Conservation (phyloP, 2,113 vertebrate genomes). For the Phaethornis superciliosus region DNA sequence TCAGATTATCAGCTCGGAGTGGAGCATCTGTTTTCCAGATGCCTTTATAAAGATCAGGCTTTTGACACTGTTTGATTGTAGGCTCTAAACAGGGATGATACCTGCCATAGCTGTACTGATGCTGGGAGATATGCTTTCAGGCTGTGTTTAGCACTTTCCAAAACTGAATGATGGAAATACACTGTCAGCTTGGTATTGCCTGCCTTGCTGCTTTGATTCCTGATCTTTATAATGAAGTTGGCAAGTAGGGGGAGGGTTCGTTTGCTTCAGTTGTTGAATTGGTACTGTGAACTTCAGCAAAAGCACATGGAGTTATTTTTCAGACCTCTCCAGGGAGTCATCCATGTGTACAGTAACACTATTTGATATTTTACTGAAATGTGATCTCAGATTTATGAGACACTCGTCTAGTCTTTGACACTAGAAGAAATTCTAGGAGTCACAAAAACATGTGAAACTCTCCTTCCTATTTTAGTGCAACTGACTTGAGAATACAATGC, state of each 20-base stretch:
- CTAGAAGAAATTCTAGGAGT: background rate
- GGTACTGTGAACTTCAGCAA: background rate
- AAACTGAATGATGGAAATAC: background rate
- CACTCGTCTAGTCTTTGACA: background rate
- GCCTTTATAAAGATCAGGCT: background rate
- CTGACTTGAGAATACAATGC: background rate
- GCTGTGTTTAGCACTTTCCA: background rate
- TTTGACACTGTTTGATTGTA: background rate
- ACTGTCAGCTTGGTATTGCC: background rate
- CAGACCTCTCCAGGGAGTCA: background rate
- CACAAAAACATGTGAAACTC: background rate
- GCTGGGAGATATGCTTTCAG: background rate
- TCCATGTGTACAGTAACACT: background rate
- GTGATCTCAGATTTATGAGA: background rate
- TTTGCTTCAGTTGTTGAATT: background rate
- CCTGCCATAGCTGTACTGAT: background rate
- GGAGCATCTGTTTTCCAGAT: background rate
- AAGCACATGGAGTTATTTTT: background rate
- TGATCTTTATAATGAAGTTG: background rate
- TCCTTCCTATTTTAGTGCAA: background rate
- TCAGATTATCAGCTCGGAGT: background rate
- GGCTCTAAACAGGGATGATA: background rate
- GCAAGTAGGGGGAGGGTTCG: background rate
- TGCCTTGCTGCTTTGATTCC: background rate
- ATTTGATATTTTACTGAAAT: conserved; percentile 19